phyloP scores from a whole-genome alignment of 2,888 invertebrate genomes.

The Dryadula phaetusa region DNA sequence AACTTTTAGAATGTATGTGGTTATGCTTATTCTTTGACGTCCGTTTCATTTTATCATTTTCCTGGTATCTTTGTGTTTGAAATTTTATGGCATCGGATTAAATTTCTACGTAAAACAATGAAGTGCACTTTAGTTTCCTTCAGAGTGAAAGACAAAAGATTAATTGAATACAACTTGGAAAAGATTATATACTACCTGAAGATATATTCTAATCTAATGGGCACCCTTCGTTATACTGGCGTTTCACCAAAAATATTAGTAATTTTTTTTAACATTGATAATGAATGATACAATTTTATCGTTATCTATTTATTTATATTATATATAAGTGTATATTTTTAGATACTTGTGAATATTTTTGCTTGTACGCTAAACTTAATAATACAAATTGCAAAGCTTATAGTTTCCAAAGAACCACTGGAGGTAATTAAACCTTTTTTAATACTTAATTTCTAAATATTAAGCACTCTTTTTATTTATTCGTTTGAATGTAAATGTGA shows the following conservation, averaged over 20 bases:
- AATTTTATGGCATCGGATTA: conserved; percentile 3
- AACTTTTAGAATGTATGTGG: background rate
- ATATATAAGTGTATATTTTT: background rate
- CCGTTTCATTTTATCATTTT: background rate
- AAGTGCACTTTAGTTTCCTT: background rate
- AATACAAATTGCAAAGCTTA: background rate
- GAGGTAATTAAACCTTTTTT: background rate
- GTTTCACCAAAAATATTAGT: too few species aligned
- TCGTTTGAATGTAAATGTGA: too few species aligned
- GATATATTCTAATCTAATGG: background rate
- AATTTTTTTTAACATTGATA: too few species aligned
- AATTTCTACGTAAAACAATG: conserved; percentile 1
- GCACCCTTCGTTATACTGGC: background rate
- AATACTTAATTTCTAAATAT: too few species aligned
- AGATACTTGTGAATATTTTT: background rate
- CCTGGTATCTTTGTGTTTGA: conserved; percentile 2
- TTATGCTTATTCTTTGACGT: background rate
- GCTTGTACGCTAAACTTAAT: background rate
- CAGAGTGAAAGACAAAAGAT: background rate
- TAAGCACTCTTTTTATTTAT: too few species aligned
- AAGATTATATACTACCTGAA: background rate
- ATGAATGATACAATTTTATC: too few species aligned
- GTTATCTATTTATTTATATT: too few species aligned
- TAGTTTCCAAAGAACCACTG: background rate
- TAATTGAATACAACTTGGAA: background rate